Base-by-base conservation (phyloP, 2,113 vertebrate genomes). In the Benitochromis conjunctus region DNA sequence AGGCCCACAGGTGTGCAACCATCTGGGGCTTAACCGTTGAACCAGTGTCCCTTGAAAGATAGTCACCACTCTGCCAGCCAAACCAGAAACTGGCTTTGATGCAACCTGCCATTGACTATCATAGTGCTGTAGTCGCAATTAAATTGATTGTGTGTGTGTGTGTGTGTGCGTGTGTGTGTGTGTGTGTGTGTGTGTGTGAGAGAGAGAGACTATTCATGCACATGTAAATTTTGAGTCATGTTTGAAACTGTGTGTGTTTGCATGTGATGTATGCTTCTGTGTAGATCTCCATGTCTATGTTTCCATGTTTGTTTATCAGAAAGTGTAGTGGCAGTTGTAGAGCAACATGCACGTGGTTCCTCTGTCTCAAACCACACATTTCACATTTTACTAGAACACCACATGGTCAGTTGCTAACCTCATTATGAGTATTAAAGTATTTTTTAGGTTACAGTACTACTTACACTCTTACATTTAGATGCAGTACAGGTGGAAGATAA, bases 1-100 rank as follows among this genome's bases (percentile, higher is more conserved):
- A 89, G 82, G 56, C 71, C 88, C 81, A 84, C 96, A 96, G 96
- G 95, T 96, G 96, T 94, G 90, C 81, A 88, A 88, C 94, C 95
- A 93, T 93, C 95, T 95, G 93, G 85, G 84, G 66, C 55, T 58
- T 16, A 95, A 95, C 95, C 89, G 96, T 95, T 94, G 91, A 95
- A 95, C 85, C 83, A 83, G 92, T 90, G 93, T 93, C 87, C 89
- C 80, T 77, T 81, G 80, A 87, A 91, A 88, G 79, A 84, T 10
- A 79, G 82, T 86, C 92, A 86, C 88, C 41, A 14, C 66, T 80
- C 84, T 85, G 58, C 46, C 82, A 93, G 69, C 69, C 53, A 87
- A 91, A 87, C 90, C 92, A 90, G 81, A 81, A 78, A 11, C 16
- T 83, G 58, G 16, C 88, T 87, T 88, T 89, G 86, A 93, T 92